Base-by-base conservation (phyloP, 2,797 vertebrate species). In the Falco berigora region DNA sequence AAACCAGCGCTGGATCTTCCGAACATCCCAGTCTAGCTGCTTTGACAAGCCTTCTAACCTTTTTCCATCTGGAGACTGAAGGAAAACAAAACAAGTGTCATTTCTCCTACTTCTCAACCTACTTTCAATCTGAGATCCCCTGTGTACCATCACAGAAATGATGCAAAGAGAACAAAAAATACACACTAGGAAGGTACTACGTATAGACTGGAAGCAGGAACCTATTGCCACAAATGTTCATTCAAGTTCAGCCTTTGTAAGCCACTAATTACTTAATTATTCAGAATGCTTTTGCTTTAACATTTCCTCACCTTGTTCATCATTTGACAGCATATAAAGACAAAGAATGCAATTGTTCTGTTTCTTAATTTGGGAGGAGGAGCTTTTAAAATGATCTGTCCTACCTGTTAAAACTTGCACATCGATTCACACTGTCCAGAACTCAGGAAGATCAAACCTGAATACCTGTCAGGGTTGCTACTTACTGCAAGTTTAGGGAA, bases 1-100 rank as follows among this genome's bases (percentile, higher is more conserved):
- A 98, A 99, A 99, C 99, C 99, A 99, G 93, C 98, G 98, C 97
- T 99, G 99, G 97, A 99, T 98, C 98, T 99, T 99, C 55, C 98
- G 98, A 82, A 99, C 98, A 62, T 99, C 98, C 99, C 99, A 99
- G 98, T 99, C 99, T 95, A 99, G 98, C 97, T 99, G 99, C 96
- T 99, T 99, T 47, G 99, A 99, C 53, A 99, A 97, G 53, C 99
- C 99, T 53, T 99, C 98, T 84, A 99, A 98, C 95, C 98, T 98
- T 50, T 97, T 98, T 13, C 98, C 97, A 98, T 99, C 99, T 88
- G 99, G 99, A 97, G 97, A 98, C 99, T 99, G 98, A 68, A 80
- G 92, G 75, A 46, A 90, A 90, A 97, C 6, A n/a, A 63, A 95
- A 88, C 49, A 62, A 69, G 68, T 74, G 77, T 98, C 80, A 96